A percentile compares a stretch with the other conserved stretches of the same genome.
phyloP scores from a whole-genome alignment of 92 coral and sea anemone genomes.

The Palythoa heliodiscus region DNA sequence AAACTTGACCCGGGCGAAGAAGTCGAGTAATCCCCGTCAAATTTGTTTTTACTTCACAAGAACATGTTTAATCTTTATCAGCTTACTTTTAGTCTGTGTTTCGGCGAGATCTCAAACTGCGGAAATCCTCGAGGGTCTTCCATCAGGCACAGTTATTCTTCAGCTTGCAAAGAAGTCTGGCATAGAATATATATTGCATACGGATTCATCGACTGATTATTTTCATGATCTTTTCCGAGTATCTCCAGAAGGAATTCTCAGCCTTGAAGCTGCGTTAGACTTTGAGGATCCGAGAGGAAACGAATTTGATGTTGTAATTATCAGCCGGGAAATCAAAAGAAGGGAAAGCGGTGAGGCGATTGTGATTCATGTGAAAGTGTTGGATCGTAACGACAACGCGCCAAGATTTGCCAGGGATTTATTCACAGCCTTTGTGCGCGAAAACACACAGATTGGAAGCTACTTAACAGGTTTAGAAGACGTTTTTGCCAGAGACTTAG shows the following conservation, averaged over 20 bases:
- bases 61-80: neutral
- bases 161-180: constrained; percentile 60
- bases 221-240: constrained; percentile 76
- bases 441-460: constrained; percentile 73
- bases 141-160: constrained; percentile 72
- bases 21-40: neutral
- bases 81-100: constrained; percentile 9
- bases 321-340: constrained; percentile 68
- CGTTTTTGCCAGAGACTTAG: constrained; percentile 86
- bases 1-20: neutral
- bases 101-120: constrained; percentile 40
- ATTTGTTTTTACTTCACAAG: neutral
- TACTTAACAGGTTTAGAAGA: constrained; percentile 84
- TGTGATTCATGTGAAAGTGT: constrained; percentile 66
- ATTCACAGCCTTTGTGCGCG: constrained; percentile 70
- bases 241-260: constrained; percentile 76
- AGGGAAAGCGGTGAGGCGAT: constrained; percentile 71
- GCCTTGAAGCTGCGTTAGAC: constrained; percentile 84
- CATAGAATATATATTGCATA: constrained; percentile 61
- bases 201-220: constrained; percentile 65
- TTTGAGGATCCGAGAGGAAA: constrained; percentile 85
- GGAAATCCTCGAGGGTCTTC: constrained; percentile 75
- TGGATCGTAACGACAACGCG: constrained; percentile 83
- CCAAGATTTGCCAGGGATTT: constrained; percentile 87
- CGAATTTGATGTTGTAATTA: constrained; percentile 77